Evolutionary conservation across 2,888 invertebrate genomes (phyloP), one percentile per base, ranked within the genome.

Genomic region (Lamellibrachia columna): DNA sequence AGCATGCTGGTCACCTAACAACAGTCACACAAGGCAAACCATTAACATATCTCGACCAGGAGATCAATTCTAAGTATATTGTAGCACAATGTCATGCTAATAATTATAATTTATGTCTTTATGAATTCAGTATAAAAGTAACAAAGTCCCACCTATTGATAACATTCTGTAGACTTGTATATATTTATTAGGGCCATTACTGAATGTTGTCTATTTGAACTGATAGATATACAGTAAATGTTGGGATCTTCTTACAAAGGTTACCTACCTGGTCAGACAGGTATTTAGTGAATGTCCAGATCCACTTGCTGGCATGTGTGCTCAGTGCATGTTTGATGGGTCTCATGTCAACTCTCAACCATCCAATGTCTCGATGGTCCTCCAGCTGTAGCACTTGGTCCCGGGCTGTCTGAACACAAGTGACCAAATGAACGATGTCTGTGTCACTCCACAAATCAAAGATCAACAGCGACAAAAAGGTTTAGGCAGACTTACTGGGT

Each of bases 261-360:
- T 60, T 15, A 92, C 93, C 92, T 92, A 96, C 96, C 95, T 96
- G 96, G 92, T 96, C 96, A 55, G 96, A 95, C 58, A 96, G 95
- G 94, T 96, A 96, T 93, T 96, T 96, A 53, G 96, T 96, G 94
- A 96, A 96, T n/a, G 96, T 96, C 96, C 96, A 96, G 95, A 96
- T 96, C 96, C 96, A 96, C 93, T 96, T 96, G 93, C 95, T 95
- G 93, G 96, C 96, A 92, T 95, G 96, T 11, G 96, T 96, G 90
- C 95, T 95, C 52, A 96, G 95, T 22, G 96, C 96, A 93, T 96
- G 96, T 94, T 96, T 96, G 94, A 96, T 96, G 90, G 96, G 96
- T 92, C 95, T 95, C 40, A 96, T 94, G 93, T 96, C 96, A 9
- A 96, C 96, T 92, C 96, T 94, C 90, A 96, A 94, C 96, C 96